Base-by-base conservation (phyloP, 1,140 invertebrate species). In the Macrocentrus cingulum region DNA sequence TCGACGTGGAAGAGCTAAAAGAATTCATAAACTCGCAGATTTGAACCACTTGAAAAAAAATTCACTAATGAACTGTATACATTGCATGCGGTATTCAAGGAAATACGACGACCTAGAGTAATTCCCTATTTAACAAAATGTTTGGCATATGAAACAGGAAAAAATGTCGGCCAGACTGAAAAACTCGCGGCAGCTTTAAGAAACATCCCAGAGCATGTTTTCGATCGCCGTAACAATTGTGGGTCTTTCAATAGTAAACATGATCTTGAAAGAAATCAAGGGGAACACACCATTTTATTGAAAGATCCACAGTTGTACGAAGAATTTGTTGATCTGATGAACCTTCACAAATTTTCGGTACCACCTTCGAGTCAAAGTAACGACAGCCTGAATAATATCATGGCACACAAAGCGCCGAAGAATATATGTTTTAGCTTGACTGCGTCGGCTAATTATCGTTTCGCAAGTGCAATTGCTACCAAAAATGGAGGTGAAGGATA, bases 301-400 rank as follows among this genome's bases (percentile, higher is more conserved):
- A 37, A 62, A 20, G 60, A 62, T 41, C 34, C 44, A 5, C 15
- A 49, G 15, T 25, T 69, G 8, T 56, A 63, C 11, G 23, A 44
- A 7, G 16, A 60, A 25, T 51, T 71, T 2, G 44, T 59, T 16
- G 15, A 42, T 7, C 42, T 69, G 13, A 66, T 66, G 3, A 67
- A 66, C 44, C 42, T 56, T 1, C n/a, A 39, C 0, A 60, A 64
- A 58, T 68, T 65, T 42, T 65, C 64, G 18, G 16, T 65, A 9
- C 52, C 59, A 13, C 64, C 66, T 5, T 67, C 62, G 1, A 69
- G 67, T 44, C 66, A 70, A 36, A 53, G 55, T 1, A 67, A 71
- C 44, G 59, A 69, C 8, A n/a, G 8, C 15, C 36, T 39, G 2
- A 39, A 39, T 15, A 39, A 39, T 15, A 39, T 15, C 15, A 15